Evolutionary conservation across 2,888 invertebrate species (phyloP), one percentile per base, ranked within the genome.

Genomic region (Apamea anceps): DNA sequence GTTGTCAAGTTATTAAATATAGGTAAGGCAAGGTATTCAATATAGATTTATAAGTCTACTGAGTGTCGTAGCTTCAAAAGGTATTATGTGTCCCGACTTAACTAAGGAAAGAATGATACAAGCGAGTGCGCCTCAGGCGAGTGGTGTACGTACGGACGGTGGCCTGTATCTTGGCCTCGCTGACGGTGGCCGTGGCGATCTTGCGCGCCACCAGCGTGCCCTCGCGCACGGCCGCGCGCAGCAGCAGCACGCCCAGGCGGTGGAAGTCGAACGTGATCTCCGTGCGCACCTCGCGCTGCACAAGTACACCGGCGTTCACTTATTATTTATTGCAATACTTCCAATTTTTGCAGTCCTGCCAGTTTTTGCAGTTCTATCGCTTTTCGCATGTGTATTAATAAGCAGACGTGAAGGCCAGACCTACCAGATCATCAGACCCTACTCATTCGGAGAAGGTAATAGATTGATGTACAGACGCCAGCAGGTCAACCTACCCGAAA

Each of bases 181-280:
- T 98, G 97, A 99, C 98, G 25, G 99, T 99, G 32, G 99, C 99
- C 0, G 99, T 99, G 80, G 99, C 99, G 82, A 99, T 98, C 97
- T 99, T 99, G 88, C 98, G 97, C 0, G 98, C 99, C 54, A 98
- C 97, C 73, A 98, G 95, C 86, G 97, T 96, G 67, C 98, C 98
- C 86, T 98, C 98, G 87, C 98, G 98, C 91, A 98, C 97, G 0
- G 98, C 97, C 1, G 99, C 99, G 81, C 99, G 97, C 85, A 99
- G 96, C 86, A 99, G 97, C 79, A 99, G 96, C 82, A 99, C 98
- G 94, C 99, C 99, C 80, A 99, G 96, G 21, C 99, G 98, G 94
- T 99, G 99, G 94, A 99, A 99, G 94, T 99, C 99, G 92, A 99
- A 99, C 45, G 98, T 98, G 45, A 99, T 97, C 96, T 99, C 98